phyloP scores from a whole-genome alignment of 2,113 vertebrate species.

The Spilogale gracilis region DNA sequence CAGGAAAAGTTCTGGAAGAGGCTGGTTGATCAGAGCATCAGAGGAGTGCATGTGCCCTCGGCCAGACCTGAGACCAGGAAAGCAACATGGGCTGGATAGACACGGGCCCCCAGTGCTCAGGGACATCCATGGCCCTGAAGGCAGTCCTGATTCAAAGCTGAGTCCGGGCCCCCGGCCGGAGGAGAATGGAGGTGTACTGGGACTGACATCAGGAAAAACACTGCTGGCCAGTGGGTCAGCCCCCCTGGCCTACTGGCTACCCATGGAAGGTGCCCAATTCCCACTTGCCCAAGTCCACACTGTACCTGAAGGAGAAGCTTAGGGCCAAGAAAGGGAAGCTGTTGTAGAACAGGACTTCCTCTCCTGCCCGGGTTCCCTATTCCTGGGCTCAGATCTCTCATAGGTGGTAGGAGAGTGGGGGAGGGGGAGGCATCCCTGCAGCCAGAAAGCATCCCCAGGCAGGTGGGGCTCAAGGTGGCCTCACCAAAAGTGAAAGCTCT shows the following conservation, averaged over 20 bases:
- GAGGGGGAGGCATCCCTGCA: not conserved
- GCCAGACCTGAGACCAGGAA: not conserved
- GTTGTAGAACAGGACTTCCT: not conserved
- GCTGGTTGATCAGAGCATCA: not conserved
- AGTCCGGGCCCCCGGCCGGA: not conserved
- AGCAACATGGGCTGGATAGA: not conserved
- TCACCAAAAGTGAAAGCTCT: slow-evolving; percentile 1
- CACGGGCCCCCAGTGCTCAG: not conserved
- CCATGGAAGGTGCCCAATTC: not conserved
- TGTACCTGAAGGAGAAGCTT: slow-evolving; percentile 18
- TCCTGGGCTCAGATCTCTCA: not conserved
- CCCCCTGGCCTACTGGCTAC: not conserved
- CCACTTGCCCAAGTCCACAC: not conserved
- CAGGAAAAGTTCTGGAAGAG: not conserved
- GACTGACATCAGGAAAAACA: not conserved
- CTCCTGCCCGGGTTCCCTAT: not conserved
- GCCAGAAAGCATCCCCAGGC: not conserved
- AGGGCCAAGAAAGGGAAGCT: not conserved
- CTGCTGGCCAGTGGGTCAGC: not conserved
- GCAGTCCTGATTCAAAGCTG: not conserved
- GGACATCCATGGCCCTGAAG: fast-evolving
- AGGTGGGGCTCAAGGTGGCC: not conserved
- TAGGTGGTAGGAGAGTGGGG: not conserved
- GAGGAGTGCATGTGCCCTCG: fast-evolving
- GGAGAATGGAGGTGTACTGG: not conserved